Base-by-base conservation (phyloP, 2,113 vertebrate species). In the Isurus oxyrinchus region DNA sequence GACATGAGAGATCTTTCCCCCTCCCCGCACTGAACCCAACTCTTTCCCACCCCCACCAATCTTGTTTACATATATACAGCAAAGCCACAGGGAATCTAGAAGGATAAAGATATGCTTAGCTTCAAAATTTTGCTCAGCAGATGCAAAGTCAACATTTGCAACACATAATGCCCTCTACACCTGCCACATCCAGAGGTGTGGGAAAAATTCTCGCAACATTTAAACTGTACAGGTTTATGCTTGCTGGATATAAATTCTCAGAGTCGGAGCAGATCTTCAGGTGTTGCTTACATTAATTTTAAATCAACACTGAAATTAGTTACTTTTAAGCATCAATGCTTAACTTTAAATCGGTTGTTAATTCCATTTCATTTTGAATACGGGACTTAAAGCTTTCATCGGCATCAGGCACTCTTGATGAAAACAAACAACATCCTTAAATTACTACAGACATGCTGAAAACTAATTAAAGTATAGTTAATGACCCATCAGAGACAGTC, bases 61-160 rank as follows among this genome's bases (percentile, higher is more conserved):
- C 23, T 63, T 8, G 59, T 49, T 94, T 94, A 66, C 14, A 66
- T 13, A 10, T 44, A n/a, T 49, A 10, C 10, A 27, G 40, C 93
- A 95, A 67, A 95, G 63, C 61, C 63, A 67, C 59, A 10, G n/a
- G 93, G n/a, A 94, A 95, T 67, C 57, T 40, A 53, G 57, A 94
- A 59, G 59, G 27, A 61, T 59, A n/a, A 95, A 69, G 25, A 95
- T 25, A 49, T 49, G 57, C 63, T 95, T 69, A 19, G 93, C 63
- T 95, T 94, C 59, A 94, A 61, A 61, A 94, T 63, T 61, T n/a
- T 67, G 93, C 66, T 95, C n/a, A 63, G 21, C 5, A 25, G 23
- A 66, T 66, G 91, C 91, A 40, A 13, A n/a, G 57, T 94, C n/a
- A 95, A 69, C 93, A 67, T 69, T 95, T 95, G n/a, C 21, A 69